Conservation (phyloP, 2,888 invertebrate genomes). For the Craniophora ligustri region DNA sequence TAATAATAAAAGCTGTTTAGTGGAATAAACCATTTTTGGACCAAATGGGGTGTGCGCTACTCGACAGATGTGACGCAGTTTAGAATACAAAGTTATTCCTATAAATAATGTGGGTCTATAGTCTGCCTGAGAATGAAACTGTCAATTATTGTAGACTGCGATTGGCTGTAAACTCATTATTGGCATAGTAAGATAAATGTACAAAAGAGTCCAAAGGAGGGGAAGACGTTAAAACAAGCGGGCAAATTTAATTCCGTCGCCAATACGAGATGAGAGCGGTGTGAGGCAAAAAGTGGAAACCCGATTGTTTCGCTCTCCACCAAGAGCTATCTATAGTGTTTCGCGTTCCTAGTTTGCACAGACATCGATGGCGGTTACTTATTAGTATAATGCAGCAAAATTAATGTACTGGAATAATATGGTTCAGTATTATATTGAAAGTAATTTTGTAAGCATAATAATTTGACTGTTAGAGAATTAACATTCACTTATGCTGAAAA, state of each 20-base stretch:
- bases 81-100: constrained; percentile 49
- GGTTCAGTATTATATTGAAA: background rate
- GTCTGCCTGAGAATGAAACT: background rate
- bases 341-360: constrained; percentile 41
- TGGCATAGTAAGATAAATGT: constrained; percentile 66
- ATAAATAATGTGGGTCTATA: constrained; percentile 9
- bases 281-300: constrained; percentile 77
- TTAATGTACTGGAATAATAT: constrained; percentile 1
- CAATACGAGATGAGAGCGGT: constrained; percentile 76
- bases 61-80: constrained; percentile 63
- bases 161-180: constrained; percentile 69
- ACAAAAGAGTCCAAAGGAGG: constrained; percentile 65
- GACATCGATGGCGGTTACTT: constrained; percentile 59
- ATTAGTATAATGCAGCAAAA: background rate
- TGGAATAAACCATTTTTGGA: constrained; percentile 56
- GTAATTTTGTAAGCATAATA: background rate
- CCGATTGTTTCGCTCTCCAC: constrained; percentile 73
- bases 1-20: constrained; percentile 67
- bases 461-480: background rate
- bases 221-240: constrained; percentile 74
- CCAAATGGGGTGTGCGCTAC: constrained; percentile 63
- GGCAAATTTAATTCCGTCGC: constrained; percentile 79
- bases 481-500: background rate
- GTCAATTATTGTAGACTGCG: constrained; percentile 17
- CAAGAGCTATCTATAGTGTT: constrained; percentile 60